phyloP scores from a whole-genome alignment of 2,888 invertebrate genomes.

The Automeris io region DNA sequence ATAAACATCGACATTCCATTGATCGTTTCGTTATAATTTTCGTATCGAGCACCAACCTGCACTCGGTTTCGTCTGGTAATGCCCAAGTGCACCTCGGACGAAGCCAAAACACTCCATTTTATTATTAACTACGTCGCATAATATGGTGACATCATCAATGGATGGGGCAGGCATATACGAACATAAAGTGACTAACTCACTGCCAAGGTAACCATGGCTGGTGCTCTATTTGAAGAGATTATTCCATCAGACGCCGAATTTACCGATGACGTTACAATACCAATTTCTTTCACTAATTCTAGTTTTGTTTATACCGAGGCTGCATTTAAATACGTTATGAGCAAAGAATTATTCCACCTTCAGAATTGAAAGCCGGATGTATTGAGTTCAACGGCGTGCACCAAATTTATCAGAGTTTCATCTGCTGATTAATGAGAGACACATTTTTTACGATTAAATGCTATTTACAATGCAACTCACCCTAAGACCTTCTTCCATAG shows the following conservation, averaged over 20 bases:
- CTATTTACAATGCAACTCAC: slow-evolving; percentile 68
- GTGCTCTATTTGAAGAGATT: slow-evolving; percentile 11
- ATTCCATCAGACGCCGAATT: slow-evolving; percentile 13
- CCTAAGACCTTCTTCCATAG: slow-evolving; percentile 83
- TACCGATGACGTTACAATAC: slow-evolving; percentile 11
- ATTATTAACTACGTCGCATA: slow-evolving; percentile 63
- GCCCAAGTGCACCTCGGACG: slow-evolving; percentile 36
- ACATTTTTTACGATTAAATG: slow-evolving; percentile 32
- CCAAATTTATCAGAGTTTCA: not conserved
- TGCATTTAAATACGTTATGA: slow-evolving; percentile 4
- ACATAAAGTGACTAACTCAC: slow-evolving; percentile 18
- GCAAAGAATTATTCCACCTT: not conserved
- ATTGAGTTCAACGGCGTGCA: not conserved
- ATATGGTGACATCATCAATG: slow-evolving; percentile 59
- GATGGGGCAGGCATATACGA: slow-evolving; percentile 19
- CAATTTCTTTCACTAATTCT: slow-evolving; percentile 29
- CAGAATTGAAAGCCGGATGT: not conserved
- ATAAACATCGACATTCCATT: slow-evolving; percentile 19
- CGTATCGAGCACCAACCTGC: slow-evolving; percentile 29
- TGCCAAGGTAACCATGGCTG: slow-evolving; percentile 32
- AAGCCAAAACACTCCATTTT: slow-evolving; percentile 55
- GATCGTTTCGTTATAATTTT: slow-evolving; percentile 12
- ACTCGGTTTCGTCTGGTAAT: slow-evolving; percentile 38
- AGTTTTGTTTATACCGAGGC: slow-evolving; percentile 52
- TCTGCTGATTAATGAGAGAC: slow-evolving; percentile 6